Conservation (phyloP, 2,113 vertebrate genomes). For the Charadrius vociferus region DNA sequence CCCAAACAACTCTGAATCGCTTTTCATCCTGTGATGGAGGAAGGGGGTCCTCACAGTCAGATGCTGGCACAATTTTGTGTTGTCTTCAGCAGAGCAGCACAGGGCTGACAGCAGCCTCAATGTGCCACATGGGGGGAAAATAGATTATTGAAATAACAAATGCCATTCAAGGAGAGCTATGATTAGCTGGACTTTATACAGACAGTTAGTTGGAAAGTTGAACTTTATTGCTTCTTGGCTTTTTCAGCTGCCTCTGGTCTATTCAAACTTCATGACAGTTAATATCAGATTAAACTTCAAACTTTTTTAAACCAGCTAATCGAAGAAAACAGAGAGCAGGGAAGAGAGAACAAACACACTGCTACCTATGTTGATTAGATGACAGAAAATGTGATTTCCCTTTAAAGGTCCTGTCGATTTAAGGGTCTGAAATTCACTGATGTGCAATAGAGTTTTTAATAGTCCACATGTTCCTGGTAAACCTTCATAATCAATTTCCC, state of each 20-base stretch:
- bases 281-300: neutral
- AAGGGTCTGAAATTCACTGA: constrained; percentile 13
- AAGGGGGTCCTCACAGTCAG: neutral
- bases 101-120: neutral
- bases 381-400: constrained; percentile 35
- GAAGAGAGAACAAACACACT: neutral
- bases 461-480: constrained; percentile 23
- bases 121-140: neutral
- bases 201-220: neutral
- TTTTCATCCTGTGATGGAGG: accelerated
- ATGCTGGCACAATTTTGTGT: neutral
- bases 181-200: neutral
- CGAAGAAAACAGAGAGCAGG: neutral
- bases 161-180: neutral
- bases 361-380: constrained; percentile 30
- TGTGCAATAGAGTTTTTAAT: constrained; percentile 41
- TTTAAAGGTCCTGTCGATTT: constrained; percentile 42
- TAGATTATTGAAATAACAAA: neutral
- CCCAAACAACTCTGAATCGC: neutral
- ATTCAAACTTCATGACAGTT: neutral
- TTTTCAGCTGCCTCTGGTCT: neutral
- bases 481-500: constrained; percentile 54
- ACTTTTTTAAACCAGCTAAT: neutral
- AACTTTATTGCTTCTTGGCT: neutral
- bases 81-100: neutral